phyloP scores from a whole-genome alignment of 2,113 vertebrate species.

The Ceratotherium simum region DNA sequence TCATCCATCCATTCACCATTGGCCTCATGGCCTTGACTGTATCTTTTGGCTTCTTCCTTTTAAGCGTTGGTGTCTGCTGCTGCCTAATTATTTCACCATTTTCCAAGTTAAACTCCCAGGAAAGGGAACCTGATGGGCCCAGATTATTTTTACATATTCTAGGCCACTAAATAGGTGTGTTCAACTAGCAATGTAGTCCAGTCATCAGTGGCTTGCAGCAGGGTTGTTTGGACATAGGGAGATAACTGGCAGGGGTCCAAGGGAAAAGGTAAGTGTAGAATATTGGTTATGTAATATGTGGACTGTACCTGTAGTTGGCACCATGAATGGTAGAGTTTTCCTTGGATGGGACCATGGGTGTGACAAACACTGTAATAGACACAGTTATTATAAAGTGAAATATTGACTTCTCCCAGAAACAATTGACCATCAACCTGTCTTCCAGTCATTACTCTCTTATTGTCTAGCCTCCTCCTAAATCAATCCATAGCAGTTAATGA shows the following conservation, averaged over 20 bases:
- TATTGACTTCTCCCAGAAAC: conserved; percentile 31
- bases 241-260: neutral
- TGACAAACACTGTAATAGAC: neutral
- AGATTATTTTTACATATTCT: conserved; percentile 44
- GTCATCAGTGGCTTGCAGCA: neutral
- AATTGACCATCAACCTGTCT: conserved; percentile 43
- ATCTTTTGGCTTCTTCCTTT: neutral
- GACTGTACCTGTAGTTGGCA: neutral
- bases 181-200: neutral
- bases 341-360: neutral
- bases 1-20: neutral
- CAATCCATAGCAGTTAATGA: conserved; percentile 77
- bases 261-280: neutral
- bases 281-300: neutral
- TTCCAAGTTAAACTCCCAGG: neutral
- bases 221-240: neutral
- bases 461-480: conserved; percentile 77
- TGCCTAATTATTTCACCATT: neutral
- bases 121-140: conserved; percentile 1
- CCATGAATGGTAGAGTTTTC: neutral
- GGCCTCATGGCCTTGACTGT: neutral
- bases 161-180: neutral
- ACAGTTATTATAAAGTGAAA: conserved; percentile 4
- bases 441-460: conserved; percentile 78
- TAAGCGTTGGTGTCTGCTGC: neutral